phyloP scores from a whole-genome alignment of 2,888 invertebrate species.

The Tipula vernalis region DNA sequence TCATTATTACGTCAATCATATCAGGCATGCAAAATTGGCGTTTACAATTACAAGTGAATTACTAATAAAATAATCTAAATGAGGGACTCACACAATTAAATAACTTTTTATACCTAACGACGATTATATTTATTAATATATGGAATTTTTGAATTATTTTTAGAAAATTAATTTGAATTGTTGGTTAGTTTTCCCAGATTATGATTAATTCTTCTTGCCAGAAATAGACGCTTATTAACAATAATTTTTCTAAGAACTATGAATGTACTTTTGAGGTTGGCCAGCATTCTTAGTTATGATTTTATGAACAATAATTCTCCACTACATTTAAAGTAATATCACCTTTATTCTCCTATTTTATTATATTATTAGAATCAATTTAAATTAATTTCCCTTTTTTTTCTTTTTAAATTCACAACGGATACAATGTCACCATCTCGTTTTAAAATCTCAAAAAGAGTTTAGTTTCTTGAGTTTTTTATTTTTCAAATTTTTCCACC shows the following conservation, averaged over 20 bases:
- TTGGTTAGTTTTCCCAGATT: too few species aligned
- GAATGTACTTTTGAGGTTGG: too few species aligned
- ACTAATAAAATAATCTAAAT: not conserved
- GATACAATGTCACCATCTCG: not conserved
- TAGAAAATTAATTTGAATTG: too few species aligned
- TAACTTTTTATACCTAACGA: not conserved
- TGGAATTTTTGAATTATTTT: not conserved
- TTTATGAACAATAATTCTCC: too few species aligned
- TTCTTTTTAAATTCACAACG: not conserved
- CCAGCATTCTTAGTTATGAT: too few species aligned
- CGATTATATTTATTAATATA: not conserved
- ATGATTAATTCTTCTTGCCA: too few species aligned
- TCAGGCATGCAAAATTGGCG: not conserved
- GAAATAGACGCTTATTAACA: too few species aligned
- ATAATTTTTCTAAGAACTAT: too few species aligned
- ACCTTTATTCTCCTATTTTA: too few species aligned
- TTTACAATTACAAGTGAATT: not conserved
- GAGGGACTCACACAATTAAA: not conserved
- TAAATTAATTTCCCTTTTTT: not conserved
- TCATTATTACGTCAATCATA: not conserved
- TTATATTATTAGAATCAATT: too few species aligned
- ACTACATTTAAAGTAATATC: too few species aligned
- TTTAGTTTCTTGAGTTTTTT: not conserved
- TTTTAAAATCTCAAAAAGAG: not conserved
- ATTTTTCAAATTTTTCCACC: not conserved